Conservation (phyloP, 2,113 vertebrate species). For the Cyanoderma ruficeps region DNA sequence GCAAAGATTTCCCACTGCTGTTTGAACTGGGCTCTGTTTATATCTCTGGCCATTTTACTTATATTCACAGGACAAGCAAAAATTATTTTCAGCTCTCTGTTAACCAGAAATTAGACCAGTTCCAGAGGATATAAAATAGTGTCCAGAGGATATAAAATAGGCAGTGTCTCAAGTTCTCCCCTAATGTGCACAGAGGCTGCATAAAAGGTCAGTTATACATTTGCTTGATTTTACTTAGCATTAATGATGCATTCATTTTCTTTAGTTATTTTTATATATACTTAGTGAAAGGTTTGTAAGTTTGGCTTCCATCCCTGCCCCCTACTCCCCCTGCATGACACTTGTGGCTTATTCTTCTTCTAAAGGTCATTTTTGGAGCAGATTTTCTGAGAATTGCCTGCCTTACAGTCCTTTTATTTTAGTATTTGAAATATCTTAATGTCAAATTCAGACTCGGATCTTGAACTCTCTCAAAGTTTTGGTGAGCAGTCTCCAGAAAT, state of each 20-base stretch:
- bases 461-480: neutral
- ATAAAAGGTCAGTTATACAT: neutral
- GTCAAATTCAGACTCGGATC: neutral
- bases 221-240: neutral
- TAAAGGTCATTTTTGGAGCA: neutral
- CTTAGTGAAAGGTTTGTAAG: neutral
- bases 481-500: neutral
- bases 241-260: neutral
- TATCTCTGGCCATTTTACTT: neutral
- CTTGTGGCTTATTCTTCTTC: neutral
- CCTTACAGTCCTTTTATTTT: neutral
- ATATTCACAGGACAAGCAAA: neutral
- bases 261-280: neutral
- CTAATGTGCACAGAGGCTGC: neutral
- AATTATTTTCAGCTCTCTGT: neutral
- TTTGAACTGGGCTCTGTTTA: neutral
- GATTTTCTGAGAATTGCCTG: neutral
- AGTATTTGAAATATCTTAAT: neutral
- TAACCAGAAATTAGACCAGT: neutral
- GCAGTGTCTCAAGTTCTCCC: fast-evolving
- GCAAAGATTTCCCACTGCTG: neutral
- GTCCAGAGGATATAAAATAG: neutral
- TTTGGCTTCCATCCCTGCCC: neutral
- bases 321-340: fast-evolving
- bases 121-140: neutral